Evolutionary conservation across 2,113 vertebrate genomes (phyloP).

Genomic region (Hippolais icterina): DNA sequence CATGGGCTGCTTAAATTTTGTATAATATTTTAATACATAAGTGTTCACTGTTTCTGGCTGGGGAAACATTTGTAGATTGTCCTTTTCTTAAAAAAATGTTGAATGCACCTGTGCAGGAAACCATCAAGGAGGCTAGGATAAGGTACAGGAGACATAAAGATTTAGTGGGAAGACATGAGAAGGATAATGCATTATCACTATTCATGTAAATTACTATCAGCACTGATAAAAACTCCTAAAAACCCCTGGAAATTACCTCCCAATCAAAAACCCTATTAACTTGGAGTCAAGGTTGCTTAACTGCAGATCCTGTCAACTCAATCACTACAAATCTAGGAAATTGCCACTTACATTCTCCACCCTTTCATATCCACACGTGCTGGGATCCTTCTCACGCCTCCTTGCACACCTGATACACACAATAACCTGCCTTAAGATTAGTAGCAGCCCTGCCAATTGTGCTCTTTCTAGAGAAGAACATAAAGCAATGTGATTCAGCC

Average conservation of each 20-base stretch:
- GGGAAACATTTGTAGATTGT: background rate
- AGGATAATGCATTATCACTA: conserved; percentile 36
- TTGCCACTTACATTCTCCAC: background rate
- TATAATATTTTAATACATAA: background rate
- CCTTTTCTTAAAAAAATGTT: conserved; percentile 7
- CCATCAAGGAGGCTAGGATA: background rate
- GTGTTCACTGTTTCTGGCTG: background rate
- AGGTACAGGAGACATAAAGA: conserved; percentile 10
- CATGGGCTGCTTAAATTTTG: background rate
- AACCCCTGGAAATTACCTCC: conserved; percentile 37
- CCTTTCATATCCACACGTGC: background rate
- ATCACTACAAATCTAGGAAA: conserved; percentile 42
- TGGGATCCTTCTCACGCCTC: background rate
- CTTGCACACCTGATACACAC: accelerated
- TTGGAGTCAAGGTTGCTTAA: conserved; percentile 63
- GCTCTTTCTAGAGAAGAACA: background rate
- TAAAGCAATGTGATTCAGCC: background rate
- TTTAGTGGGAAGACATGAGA: conserved; percentile 11
- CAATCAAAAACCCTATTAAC: conserved; percentile 54
- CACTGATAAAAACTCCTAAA: conserved; percentile 47
- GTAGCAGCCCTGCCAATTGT: background rate
- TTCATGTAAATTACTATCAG: conserved; percentile 47
- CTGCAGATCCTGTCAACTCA: conserved; percentile 44
- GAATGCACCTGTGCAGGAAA: background rate
- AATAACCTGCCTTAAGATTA: background rate